phyloP scores from a whole-genome alignment of 2,113 vertebrate genomes.

The Pica pica region DNA sequence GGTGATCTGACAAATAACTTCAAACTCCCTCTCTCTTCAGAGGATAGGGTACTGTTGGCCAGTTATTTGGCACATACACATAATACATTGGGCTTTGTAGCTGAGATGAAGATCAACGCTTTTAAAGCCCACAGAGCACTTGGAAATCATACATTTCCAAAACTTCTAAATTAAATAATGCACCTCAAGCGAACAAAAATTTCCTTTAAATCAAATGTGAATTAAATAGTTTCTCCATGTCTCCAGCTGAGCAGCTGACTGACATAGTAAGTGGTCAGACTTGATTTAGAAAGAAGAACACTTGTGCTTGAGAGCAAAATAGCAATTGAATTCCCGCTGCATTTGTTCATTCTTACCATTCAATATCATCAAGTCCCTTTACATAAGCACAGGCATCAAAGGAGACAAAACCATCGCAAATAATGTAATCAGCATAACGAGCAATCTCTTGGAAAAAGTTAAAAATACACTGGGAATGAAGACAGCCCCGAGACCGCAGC shows the following conservation, averaged over 20 bases:
- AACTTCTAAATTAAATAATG: background rate
- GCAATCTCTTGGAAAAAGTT: slow-evolving; percentile 20
- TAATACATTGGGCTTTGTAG: background rate
- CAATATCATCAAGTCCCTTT: slow-evolving; percentile 32
- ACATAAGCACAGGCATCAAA: slow-evolving; percentile 47
- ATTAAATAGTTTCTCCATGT: background rate
- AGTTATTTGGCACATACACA: background rate
- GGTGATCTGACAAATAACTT: background rate
- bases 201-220: slow-evolving; percentile 25
- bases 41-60: background rate
- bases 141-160: background rate
- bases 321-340: slow-evolving; percentile 46
- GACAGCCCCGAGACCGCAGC: background rate
- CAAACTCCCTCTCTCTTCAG: background rate
- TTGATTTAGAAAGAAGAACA: slow-evolving; percentile 51
- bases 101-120: background rate
- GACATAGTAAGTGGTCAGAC: slow-evolving; percentile 45
- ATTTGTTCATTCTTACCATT: slow-evolving; percentile 50
- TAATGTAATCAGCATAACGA: slow-evolving; percentile 44
- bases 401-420: slow-evolving; percentile 22
- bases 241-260: slow-evolving; percentile 9
- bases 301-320: slow-evolving; percentile 50
- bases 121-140: background rate
- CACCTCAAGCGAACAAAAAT: slow-evolving; percentile 2
- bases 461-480: background rate